Evolutionary conservation across 64 coral and sea anemone genomes (phyloP).

Genomic region (Acropora tenuis): DNA sequence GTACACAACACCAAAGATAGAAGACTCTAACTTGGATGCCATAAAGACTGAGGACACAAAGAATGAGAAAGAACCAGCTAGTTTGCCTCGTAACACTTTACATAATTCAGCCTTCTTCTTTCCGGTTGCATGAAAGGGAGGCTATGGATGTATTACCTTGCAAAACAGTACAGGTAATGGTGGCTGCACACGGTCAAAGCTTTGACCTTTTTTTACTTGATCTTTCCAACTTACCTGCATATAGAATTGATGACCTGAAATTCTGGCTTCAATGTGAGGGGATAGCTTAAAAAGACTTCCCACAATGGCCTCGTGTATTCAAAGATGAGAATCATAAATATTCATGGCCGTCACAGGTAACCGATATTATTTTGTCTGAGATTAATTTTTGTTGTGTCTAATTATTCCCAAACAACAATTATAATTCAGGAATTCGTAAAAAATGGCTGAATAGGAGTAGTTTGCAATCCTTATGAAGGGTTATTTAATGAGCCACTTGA

Average conservation of each 20-base stretch:
- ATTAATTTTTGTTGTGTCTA: neutral
- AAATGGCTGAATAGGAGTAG: neutral
- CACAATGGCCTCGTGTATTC: neutral
- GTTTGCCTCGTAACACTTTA: too few species aligned
- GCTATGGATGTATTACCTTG: neutral
- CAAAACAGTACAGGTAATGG: too few species aligned
- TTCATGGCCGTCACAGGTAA: neutral
- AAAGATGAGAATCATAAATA: neutral
- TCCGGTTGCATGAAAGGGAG: neutral
- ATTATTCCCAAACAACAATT: neutral
- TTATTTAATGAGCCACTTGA: too few species aligned
- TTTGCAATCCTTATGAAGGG: neutral
- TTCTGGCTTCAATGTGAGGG: constrained; percentile 19
- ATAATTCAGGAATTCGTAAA: neutral
- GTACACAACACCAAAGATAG: too few species aligned
- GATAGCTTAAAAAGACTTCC: constrained; percentile 7
- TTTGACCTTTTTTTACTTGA: neutral
- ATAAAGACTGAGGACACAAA: too few species aligned
- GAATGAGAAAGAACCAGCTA: too few species aligned
- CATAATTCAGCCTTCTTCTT: neutral
- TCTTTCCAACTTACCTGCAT: too few species aligned
- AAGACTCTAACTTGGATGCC: too few species aligned
- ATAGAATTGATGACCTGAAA: neutral
- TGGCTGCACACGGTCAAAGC: too few species aligned
- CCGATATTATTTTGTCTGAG: neutral